phyloP scores from a whole-genome alignment of 2,888 invertebrate species.

The Blomia tropicalis region DNA sequence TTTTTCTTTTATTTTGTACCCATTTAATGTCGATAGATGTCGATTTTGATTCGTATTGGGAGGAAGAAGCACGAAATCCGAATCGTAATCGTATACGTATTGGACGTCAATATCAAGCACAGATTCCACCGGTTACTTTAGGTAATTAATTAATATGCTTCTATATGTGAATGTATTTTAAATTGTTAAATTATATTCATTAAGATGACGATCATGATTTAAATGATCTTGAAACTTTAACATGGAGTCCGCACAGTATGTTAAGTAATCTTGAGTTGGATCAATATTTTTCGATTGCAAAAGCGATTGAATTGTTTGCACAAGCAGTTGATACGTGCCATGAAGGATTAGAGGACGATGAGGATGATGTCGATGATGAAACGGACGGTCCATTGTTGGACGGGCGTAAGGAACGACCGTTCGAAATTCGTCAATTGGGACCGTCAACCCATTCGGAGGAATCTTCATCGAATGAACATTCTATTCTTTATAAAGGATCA shows the following conservation, averaged over 20 bases:
- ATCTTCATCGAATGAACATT: neutral
- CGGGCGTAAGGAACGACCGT: neutral
- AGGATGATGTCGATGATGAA: neutral
- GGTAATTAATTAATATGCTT: conserved; percentile 29
- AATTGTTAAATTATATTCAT: neutral
- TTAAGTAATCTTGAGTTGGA: conserved; percentile 29
- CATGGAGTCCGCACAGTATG: conserved; percentile 29
- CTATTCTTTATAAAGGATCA: neutral
- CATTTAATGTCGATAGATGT: conserved; percentile 26
- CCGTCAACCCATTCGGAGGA: neutral
- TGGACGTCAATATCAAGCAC: conserved; percentile 31
- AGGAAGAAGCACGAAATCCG: conserved; percentile 31
- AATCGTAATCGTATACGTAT: conserved; percentile 31
- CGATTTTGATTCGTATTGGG: conserved; percentile 32
- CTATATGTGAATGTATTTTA: neutral
- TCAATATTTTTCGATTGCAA: conserved; percentile 30
- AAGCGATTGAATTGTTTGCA: conserved; percentile 29
- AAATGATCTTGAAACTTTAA: conserved; percentile 31
- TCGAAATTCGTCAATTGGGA: conserved; percentile 2
- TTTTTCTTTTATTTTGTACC: neutral
- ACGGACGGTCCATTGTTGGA: too few species aligned
- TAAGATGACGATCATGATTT: conserved; percentile 30
- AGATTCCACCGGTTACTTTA: conserved; percentile 29
- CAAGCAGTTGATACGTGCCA: conserved; percentile 26
- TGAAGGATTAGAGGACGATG: neutral